phyloP scores from a whole-genome alignment of 2,113 vertebrate species.

The Nicator chloris region DNA sequence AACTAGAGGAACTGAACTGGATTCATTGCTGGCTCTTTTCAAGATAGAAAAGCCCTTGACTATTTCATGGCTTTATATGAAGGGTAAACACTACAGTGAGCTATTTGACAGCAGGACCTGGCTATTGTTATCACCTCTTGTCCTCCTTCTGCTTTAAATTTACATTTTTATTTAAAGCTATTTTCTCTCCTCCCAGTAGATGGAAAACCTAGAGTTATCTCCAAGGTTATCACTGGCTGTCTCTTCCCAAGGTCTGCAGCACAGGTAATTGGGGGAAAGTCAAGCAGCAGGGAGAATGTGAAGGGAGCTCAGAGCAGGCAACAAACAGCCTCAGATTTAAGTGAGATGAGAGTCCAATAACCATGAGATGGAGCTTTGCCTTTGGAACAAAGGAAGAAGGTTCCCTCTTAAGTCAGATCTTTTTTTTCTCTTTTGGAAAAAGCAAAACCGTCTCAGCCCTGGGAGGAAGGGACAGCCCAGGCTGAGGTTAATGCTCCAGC shows the following conservation, averaged over 20 bases:
- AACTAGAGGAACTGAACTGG: not conserved
- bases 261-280: not conserved
- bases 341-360: not conserved
- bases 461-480: not conserved
- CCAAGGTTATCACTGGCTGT: not conserved
- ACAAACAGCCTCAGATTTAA: fast-evolving
- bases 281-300: not conserved
- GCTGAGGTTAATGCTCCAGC: not conserved
- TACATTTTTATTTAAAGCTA: conserved; percentile 39
- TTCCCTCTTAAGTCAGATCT: not conserved
- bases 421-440: not conserved
- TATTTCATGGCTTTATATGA: not conserved
- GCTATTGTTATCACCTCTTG: not conserved
- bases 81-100: not conserved
- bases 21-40: not conserved
- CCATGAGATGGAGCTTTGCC: not conserved
- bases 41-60: not conserved
- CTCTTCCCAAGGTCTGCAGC: not conserved
- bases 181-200: conserved; percentile 5
- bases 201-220: not conserved
- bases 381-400: not conserved
- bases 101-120: conserved; percentile 8
- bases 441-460: fast-evolving
- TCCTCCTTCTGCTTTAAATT: not conserved
- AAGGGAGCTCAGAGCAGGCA: not conserved